These are phyloP conservation scores for Cheilosia scutellata DNA, from an alignment of 2,888 invertebrate species.

Conservation along the genomic window DNA sequence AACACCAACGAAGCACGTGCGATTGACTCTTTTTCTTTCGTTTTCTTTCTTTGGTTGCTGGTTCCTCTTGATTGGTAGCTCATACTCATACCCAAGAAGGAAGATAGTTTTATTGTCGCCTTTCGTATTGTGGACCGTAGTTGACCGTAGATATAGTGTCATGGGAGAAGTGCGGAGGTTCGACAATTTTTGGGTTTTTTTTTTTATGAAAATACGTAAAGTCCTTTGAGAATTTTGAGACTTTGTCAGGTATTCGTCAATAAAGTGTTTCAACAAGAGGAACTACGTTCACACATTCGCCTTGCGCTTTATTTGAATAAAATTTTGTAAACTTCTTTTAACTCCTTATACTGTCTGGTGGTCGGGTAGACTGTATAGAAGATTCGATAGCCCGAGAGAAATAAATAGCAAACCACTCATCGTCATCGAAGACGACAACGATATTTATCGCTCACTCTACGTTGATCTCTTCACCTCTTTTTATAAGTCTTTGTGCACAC, in stretches of 20 bases:
- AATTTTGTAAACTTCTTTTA: background rate
- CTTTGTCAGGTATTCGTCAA: too few relatives aligned
- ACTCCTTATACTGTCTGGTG: background rate
- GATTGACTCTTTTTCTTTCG: background rate
- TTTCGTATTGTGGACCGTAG: too few relatives aligned
- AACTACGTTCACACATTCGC: too few relatives aligned
- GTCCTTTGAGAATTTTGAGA: too few relatives aligned
- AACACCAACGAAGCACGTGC: slow-evolving; percentile 45
- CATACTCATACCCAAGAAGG: background rate
- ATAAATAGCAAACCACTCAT: slow-evolving; percentile 42
- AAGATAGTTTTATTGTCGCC: too few relatives aligned
- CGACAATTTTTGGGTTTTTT: too few relatives aligned
- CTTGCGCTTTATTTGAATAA: background rate
- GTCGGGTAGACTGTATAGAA: background rate
- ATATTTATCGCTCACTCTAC: slow-evolving; percentile 36
- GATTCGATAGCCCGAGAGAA: background rate
- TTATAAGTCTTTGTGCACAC: slow-evolving; percentile 61
- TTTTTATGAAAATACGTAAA: too few relatives aligned
- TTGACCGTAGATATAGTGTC: too few relatives aligned
- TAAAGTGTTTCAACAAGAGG: too few relatives aligned
- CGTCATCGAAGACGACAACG: background rate
- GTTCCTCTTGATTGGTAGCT: background rate
- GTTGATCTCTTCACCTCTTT: slow-evolving; percentile 57
- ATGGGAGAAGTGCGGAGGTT: too few relatives aligned
- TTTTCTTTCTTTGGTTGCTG: background rate